Base-by-base conservation (phyloP, 1,140 invertebrate species). In the Nixonia krombeini region DNA sequence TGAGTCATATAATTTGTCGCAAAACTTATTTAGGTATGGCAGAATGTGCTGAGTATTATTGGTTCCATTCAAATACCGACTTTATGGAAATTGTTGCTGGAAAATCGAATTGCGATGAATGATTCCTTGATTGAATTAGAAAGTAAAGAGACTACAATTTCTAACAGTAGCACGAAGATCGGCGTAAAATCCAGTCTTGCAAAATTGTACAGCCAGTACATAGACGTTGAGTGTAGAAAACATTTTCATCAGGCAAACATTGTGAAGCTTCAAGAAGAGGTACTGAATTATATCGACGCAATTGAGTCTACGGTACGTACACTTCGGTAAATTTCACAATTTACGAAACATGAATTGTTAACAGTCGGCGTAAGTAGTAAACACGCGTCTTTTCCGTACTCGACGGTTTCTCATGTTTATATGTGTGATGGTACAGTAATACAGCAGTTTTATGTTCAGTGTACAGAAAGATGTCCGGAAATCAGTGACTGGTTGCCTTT, bases 61-160 rank as follows among this genome's bases (percentile, higher is more conserved):
- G 40, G 52, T 50, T n/a, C 31, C 15, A 63, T 81, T 13, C 69
- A 76, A 49, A 58, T 80, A 29, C 37, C 73, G 29, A 68, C 68
- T 17, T 44, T 84, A 15, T 84, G 80, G 80, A 72, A 72, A 49
- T 44, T 72, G 2, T 57, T 85, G 10, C 64, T 78, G 49, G 52
- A 77, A 61, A 67, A 50, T n/a, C 51, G 79, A 38, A 62, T 71
- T 4, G 16, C 71, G 35, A 69, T 70, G 8, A 72, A 77, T 6
- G 63, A 81, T n/a, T 42, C 42, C 37, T 44, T 84, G 15, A 75
- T 74, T 35, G 42, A 65, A 29, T 58, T 74, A 6, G 66, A 70
- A 23, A 70, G 41, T 17, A 37, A 51, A 17, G 62, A 75, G 35
- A 28, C 47, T 8, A 4, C 23, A n/a, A 44, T 49, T 6, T 28